Percentiles rank a stretch among this genome's conserved stretches.
phyloP scores from a whole-genome alignment of 2,888 invertebrate species.

The Griposia aprilina region DNA sequence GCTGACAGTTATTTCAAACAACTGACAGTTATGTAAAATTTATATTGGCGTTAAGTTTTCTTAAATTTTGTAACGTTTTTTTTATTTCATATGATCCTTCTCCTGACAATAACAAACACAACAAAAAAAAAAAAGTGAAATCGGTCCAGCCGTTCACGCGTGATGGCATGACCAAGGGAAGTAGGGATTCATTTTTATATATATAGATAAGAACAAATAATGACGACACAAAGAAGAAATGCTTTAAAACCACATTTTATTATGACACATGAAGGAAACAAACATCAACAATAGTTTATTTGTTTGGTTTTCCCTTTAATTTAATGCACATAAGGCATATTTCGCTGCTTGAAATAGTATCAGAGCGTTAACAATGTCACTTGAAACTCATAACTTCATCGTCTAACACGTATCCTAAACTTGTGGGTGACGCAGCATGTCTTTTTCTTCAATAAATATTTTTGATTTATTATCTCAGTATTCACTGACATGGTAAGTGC shows the following conservation, averaged over 20 bases:
- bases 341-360: constrained; percentile 10
- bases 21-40: no score
- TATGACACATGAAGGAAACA: constrained; percentile 6
- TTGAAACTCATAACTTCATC: background rate
- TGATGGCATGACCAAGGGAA: no score
- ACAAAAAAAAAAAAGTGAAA: no score
- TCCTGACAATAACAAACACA: no score
- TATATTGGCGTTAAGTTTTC: no score
- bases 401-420: background rate
- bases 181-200: no score
- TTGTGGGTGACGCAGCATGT: background rate
- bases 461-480: background rate
- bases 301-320: constrained; percentile 29
- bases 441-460: background rate
- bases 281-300: constrained; percentile 14
- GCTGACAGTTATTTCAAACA: no score
- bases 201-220: background rate
- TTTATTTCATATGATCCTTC: no score
- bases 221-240: constrained; percentile 13
- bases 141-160: no score
- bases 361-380: background rate
- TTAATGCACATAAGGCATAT: background rate
- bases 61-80: no score
- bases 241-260: constrained; percentile 33
- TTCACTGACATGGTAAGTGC: constrained; percentile 15